Evolutionary conservation across 2,113 vertebrate genomes (phyloP).

Genomic region (Gobiocypris rarus): DNA sequence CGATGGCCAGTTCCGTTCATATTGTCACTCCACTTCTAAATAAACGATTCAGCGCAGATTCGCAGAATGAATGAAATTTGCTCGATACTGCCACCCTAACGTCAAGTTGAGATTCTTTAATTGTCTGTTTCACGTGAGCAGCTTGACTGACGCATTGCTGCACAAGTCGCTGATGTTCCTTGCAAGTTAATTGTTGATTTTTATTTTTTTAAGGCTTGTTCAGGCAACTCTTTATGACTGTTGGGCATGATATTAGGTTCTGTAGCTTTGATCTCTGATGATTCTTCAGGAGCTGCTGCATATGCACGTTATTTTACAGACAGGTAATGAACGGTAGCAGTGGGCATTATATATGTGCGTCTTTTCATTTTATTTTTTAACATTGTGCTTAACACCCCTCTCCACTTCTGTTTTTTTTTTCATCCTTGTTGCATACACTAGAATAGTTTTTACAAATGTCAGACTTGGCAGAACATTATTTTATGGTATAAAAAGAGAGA

Average conservation of each 20-base stretch:
- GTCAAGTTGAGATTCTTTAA: not conserved
- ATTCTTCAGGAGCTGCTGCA: conserved; percentile 10
- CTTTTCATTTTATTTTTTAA: conserved; percentile 19
- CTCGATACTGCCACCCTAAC: not conserved
- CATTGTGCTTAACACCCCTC: not conserved
- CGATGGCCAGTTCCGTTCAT: not conserved
- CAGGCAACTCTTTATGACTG: not conserved
- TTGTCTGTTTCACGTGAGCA: not conserved
- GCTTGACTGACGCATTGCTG: not conserved
- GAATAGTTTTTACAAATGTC: conserved; percentile 26
- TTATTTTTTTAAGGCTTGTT: not conserved
- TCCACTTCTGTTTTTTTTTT: not conserved
- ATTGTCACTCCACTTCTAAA: not conserved
- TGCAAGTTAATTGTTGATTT: not conserved
- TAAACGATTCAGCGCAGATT: too few relatives aligned
- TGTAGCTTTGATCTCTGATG: not conserved
- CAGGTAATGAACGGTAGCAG: conserved; percentile 7
- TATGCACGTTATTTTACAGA: conserved; percentile 34
- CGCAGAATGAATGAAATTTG: not conserved
- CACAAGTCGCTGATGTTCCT: not conserved
- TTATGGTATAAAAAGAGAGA: conserved; percentile 25
- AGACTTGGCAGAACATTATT: not conserved
- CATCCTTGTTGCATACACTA: not conserved
- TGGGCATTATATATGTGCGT: conserved; percentile 22
- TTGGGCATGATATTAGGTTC: not conserved